phyloP scores from a whole-genome alignment of 2,888 invertebrate genomes.

The Drosophila atripex region DNA sequence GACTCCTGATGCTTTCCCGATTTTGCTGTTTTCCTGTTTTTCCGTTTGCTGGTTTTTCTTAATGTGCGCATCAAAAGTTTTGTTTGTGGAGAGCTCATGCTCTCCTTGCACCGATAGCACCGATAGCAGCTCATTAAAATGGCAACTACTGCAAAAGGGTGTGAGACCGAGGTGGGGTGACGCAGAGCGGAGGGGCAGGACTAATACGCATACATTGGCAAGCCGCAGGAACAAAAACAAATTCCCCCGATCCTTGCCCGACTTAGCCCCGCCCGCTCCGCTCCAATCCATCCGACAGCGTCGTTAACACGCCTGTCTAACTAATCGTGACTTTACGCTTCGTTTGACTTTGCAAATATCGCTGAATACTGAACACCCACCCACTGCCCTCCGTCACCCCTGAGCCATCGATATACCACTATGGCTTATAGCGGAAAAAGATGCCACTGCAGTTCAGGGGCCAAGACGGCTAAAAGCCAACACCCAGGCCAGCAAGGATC shows the following conservation, averaged over 20 bases:
- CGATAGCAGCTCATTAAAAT: conserved; percentile 75
- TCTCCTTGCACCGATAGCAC: conserved; percentile 52
- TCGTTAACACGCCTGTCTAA: conserved; percentile 82
- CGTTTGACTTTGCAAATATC: conserved; percentile 82
- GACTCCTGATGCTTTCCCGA: conserved; percentile 19
- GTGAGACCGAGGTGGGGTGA: neutral
- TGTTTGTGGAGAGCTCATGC: conserved; percentile 19
- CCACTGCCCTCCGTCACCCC: conserved; percentile 17
- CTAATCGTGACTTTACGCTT: conserved; percentile 83
- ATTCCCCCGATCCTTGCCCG: conserved; percentile 8
- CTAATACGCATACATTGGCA: conserved; percentile 53
- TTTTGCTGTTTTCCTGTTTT: conserved; percentile 19
- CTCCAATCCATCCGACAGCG: conserved; percentile 56
- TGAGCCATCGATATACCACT: conserved; percentile 62
- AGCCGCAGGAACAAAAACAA: conserved; percentile 46
- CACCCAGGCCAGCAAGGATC: conserved; percentile 4
- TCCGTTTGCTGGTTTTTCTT: conserved; percentile 40
- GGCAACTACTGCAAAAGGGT: conserved; percentile 53
- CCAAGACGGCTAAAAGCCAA: conserved; percentile 10
- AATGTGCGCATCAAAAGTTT: conserved; percentile 70
- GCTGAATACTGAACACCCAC: conserved; percentile 59
- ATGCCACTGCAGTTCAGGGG: conserved; percentile 44
- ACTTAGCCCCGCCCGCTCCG: neutral
- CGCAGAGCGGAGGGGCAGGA: conserved; percentile 25
- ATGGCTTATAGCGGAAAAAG: conserved; percentile 41